Evolutionary conservation across 2,113 vertebrate species (phyloP), one percentile per base, ranked within the genome.

Genomic region (Aphelocoma coerulescens): DNA sequence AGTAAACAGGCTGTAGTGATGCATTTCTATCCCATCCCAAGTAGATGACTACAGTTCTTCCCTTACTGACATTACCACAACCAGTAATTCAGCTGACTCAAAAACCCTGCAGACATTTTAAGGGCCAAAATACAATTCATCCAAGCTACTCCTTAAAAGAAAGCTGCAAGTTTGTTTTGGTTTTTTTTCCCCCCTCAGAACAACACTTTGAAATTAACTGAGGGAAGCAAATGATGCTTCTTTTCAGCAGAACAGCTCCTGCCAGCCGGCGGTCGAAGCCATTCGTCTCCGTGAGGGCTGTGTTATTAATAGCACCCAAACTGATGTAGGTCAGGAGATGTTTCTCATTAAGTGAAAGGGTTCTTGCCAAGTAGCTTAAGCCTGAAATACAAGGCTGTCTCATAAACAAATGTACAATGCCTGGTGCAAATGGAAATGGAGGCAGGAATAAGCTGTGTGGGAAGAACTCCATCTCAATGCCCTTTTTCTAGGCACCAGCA

Each of bases 251-350:
- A 75, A 16, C 4, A 19, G 68, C 72, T 63, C 55, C 65, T 84
- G 88, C 73, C 86, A 91, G 95, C 62, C 26, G 0, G 83, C 91
- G 44, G 68, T 24, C 51, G 61, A 49, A 86, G 92, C 76, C 76
- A 12, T 43, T 87, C 0, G 5, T 82, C 92, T 88, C 76, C 24
- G 27, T n/a, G 33, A 89, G 75, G 85, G 82, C 87, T 85, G 93
- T 13, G 86, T 87, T 97, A 97, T 92, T 94, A 96, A 97, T 91
- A 96, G 96, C 23, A 89, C 76, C 92, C 92, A 91, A 96, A 93
- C 88, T 82, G 96, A 94, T 96, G 96, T 89, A 95, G 96, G 96
- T 96, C 95, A 96, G 88, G 86, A 96, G 94, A 91, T 96, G 92
- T 95, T 97, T 96, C 86, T 95, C 95, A 96, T 96, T 96, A 97